These are phyloP conservation scores for Carlito syrichta DNA, from an alignment of 2,113 vertebrate genomes.

Conservation along the genomic window DNA sequence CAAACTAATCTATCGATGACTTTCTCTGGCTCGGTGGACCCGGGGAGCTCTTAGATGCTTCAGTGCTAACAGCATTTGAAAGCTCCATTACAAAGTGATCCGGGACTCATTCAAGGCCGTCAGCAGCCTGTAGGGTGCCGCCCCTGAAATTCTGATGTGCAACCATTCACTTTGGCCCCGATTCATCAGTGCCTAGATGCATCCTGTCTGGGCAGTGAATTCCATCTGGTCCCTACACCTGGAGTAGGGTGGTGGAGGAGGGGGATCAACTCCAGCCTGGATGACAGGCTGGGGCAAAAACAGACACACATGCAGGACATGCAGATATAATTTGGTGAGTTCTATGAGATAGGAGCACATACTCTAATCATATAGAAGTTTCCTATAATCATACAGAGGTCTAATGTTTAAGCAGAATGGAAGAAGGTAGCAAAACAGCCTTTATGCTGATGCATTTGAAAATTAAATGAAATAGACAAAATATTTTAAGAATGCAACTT, in stretches of 20 bases:
- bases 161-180: background rate
- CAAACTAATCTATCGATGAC: slow-evolving; percentile 79
- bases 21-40: background rate
- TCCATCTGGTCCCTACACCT: background rate
- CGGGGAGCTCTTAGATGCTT: background rate
- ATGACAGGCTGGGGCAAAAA: background rate
- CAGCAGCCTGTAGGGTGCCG: background rate
- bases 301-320: accelerated
- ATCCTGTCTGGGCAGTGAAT: background rate
- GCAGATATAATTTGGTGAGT: accelerated
- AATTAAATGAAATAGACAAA: background rate
- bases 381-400: accelerated
- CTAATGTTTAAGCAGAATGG: background rate
- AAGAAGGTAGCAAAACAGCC: background rate
- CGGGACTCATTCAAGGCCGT: background rate
- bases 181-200: background rate
- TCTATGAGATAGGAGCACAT: accelerated
- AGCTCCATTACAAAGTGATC: background rate
- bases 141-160: too few relatives aligned
- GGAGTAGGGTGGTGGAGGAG: background rate
- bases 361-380: too few relatives aligned
- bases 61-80: background rate
- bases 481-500: background rate
- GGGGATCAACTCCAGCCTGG: background rate
- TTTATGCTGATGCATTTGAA: background rate